Percentiles rank a stretch among this genome's conserved stretches.
phyloP scores from a whole-genome alignment of 2,888 invertebrate genomes.

The Cremastobaeus sp. region DNA sequence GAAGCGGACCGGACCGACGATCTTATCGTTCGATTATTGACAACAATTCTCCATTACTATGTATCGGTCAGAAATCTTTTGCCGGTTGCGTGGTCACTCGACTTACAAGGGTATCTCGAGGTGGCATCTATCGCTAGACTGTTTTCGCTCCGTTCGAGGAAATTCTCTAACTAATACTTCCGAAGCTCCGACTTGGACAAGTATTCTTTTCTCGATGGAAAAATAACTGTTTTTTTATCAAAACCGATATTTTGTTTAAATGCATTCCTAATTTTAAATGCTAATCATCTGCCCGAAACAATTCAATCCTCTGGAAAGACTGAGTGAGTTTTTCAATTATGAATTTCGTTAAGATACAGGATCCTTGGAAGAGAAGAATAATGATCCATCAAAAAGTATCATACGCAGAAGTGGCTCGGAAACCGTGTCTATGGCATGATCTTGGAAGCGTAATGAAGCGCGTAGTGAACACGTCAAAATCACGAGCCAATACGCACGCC shows the following conservation, averaged over 20 bases:
- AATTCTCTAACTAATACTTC: conserved; percentile 34
- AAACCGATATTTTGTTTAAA: neutral
- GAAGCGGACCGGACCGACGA: conserved; percentile 65
- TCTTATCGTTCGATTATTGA: conserved; percentile 75
- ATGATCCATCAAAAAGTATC: conserved; percentile 56
- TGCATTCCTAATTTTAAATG: too few species aligned
- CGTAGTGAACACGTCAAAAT: conserved; percentile 57
- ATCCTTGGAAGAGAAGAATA: neutral
- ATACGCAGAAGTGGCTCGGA: conserved; percentile 44
- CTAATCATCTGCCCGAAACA: too few species aligned
- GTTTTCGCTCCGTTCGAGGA: conserved; percentile 62
- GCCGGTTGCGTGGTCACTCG: conserved; percentile 73
- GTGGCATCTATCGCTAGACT: conserved; percentile 70
- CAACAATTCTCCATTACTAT: conserved; percentile 78
- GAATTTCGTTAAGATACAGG: neutral
- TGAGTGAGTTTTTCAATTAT: too few species aligned
- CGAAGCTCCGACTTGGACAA: conserved; percentile 20
- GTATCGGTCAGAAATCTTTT: conserved; percentile 74
- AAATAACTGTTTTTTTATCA: too few species aligned
- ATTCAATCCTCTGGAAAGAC: too few species aligned
- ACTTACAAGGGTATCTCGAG: conserved; percentile 68
- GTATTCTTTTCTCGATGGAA: conserved; percentile 22
- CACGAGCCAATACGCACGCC: conserved; percentile 32
- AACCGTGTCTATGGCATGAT: conserved; percentile 44
- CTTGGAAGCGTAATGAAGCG: conserved; percentile 52